These are phyloP conservation scores for Flexamia atlantica DNA, from an alignment of 2,888 invertebrate genomes.

Conservation along the genomic window DNA sequence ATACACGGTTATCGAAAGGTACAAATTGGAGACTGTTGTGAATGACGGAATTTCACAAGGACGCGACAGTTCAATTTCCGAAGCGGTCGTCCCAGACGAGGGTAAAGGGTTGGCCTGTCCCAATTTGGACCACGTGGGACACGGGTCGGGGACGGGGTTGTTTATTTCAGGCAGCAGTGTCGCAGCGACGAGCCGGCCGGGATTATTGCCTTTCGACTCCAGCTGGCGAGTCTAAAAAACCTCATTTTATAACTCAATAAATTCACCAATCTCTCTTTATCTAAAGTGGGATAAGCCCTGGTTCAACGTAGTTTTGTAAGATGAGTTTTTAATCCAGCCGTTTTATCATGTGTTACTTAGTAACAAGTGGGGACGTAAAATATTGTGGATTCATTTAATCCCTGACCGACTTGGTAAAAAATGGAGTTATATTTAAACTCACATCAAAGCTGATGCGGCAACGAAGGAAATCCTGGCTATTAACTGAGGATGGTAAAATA, in stretches of 20 bases:
- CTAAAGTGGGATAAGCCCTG: constrained; percentile 4
- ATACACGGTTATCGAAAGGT: too few species aligned
- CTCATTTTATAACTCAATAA: constrained; percentile 30
- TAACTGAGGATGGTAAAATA: too few species aligned
- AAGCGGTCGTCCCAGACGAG: constrained; percentile 13
- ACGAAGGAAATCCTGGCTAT: too few species aligned
- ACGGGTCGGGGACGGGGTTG: neutral
- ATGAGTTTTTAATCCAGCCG: neutral
- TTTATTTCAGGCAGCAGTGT: constrained; percentile 20
- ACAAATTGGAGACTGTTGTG: neutral
- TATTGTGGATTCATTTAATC: too few species aligned
- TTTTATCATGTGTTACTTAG: neutral
- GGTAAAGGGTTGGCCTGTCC: constrained; percentile 36
- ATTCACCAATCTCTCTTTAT: neutral
- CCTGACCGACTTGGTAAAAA: too few species aligned
- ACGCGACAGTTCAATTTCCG: constrained; percentile 30
- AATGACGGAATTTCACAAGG: constrained; percentile 5
- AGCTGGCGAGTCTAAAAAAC: constrained; percentile 28
- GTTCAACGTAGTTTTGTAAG: too few species aligned
- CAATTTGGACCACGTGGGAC: constrained; percentile 42
- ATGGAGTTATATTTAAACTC: too few species aligned
- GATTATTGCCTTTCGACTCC: constrained; percentile 28
- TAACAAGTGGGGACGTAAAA: neutral
- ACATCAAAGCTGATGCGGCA: too few species aligned
- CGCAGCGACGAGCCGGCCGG: neutral